A percentile compares a stretch with the other conserved stretches of the same genome.
Evolutionary conservation across 2,888 invertebrate species (phyloP).

Genomic region (Platypus cylindrus): DNA sequence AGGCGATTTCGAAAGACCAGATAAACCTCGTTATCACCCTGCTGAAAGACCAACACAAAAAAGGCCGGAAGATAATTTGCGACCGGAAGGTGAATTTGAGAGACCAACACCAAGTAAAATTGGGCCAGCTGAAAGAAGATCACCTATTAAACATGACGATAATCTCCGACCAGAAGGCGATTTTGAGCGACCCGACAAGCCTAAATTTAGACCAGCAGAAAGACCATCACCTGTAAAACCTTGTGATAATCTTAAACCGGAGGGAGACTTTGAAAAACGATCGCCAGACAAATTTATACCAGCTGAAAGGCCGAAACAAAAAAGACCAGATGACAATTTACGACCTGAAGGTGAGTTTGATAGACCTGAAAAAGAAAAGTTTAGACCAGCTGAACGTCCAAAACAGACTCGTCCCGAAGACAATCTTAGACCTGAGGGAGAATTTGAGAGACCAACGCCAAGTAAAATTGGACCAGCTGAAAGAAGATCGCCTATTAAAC

Average conservation of each 20-base stretch:
- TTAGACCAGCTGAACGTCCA: constrained; percentile 31
- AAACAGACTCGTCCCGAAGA: constrained; percentile 42
- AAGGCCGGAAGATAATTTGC: constrained; percentile 48
- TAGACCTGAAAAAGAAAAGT: constrained; percentile 21
- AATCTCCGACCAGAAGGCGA: constrained; percentile 42
- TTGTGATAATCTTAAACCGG: constrained; percentile 32
- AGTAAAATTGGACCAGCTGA: constrained; percentile 32
- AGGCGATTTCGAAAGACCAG: constrained; percentile 34
- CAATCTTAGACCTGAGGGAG: constrained; percentile 48
- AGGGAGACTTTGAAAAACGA: constrained; percentile 34
- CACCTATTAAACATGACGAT: constrained; percentile 43
- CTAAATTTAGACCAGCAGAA: constrained; percentile 25
- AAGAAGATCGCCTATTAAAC: constrained; percentile 21
- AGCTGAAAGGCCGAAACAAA: constrained; percentile 28
- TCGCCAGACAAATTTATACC: constrained; percentile 22
- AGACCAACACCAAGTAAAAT: constrained; percentile 31
- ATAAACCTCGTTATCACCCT: constrained; percentile 31
- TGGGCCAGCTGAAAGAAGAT: constrained; percentile 32
- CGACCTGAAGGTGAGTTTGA: constrained; percentile 38
- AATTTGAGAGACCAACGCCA: constrained; percentile 36
- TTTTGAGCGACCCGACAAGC: constrained; percentile 40
- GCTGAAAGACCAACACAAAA: constrained; percentile 37
- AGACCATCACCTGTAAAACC: constrained; percentile 28
- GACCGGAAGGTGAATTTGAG: constrained; percentile 48
- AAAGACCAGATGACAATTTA: constrained; percentile 29